Percentiles rank a stretch among this genome's conserved stretches.
Conservation (phyloP, 1,140 invertebrate species). For the Rhyacophila brunnea region DNA sequence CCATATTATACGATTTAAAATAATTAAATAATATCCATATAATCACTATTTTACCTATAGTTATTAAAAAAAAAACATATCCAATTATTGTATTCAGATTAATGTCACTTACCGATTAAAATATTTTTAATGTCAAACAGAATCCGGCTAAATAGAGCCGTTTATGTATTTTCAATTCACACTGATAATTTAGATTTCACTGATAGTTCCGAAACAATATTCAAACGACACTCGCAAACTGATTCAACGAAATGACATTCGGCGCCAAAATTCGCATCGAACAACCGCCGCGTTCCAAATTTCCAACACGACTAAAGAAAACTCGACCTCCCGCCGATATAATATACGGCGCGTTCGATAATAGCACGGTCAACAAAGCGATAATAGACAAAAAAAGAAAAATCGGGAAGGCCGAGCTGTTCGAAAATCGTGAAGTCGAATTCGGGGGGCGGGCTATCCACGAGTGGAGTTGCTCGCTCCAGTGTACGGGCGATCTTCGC, state of each 20-base stretch:
- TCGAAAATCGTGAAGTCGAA: background rate
- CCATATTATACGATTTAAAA: no score
- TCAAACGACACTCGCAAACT: background rate
- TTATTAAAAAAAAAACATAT: no score
- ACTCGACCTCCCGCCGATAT: background rate
- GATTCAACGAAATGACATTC: background rate
- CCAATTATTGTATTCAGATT: no score
- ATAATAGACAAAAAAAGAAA: background rate
- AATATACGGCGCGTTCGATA: constrained; percentile 1
- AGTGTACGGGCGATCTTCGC: background rate
- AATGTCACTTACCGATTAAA: no score
- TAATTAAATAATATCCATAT: no score
- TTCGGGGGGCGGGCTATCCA: background rate
- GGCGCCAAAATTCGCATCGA: background rate
- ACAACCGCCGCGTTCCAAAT: background rate
- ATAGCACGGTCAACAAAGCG: constrained; percentile 5
- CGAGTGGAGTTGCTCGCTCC: no score
- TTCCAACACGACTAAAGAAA: constrained; percentile 1
- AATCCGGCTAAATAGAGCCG: no score
- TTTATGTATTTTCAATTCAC: no score
- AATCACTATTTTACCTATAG: no score
- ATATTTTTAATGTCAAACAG: no score
- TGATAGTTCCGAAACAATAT: background rate
- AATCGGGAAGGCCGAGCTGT: background rate
- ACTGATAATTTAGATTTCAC: background rate